Evolutionary conservation across 2,888 invertebrate genomes (phyloP).

Genomic region (Conops quadrifasciatus): DNA sequence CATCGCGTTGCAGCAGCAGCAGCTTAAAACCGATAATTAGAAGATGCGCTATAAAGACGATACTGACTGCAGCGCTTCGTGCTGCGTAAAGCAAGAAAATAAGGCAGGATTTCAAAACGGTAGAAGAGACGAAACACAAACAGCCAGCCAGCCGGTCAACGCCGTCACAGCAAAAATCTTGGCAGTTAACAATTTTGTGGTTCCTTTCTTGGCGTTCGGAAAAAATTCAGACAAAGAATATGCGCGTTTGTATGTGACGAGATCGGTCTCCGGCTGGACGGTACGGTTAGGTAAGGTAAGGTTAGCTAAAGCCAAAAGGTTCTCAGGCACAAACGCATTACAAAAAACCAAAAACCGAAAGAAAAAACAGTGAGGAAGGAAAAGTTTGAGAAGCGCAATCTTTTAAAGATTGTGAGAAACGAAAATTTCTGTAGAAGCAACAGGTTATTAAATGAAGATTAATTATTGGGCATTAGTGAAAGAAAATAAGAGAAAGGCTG

Average conservation of each 20-base stretch:
- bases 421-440: slow-evolving; percentile 33
- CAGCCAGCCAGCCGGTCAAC: slow-evolving; percentile 12
- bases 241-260: slow-evolving; percentile 37
- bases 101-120: background rate
- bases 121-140: slow-evolving; percentile 20
- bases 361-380: slow-evolving; percentile 37
- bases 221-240: slow-evolving; percentile 40
- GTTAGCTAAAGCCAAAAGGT: slow-evolving; percentile 21
- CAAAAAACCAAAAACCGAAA: slow-evolving; percentile 34
- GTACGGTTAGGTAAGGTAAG: no score
- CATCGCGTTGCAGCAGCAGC: background rate
- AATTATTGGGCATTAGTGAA: slow-evolving; percentile 48
- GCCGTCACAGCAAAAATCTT: slow-evolving; percentile 15
- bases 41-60: background rate
- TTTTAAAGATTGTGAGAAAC: slow-evolving; percentile 33
- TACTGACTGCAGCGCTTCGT: background rate
- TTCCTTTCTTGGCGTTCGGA: slow-evolving; percentile 1
- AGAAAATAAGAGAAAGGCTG: slow-evolving; percentile 39
- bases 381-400: slow-evolving; percentile 36
- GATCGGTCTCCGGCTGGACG: background rate
- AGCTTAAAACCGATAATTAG: slow-evolving; percentile 29
- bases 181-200: slow-evolving; percentile 32
- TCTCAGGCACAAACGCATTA: slow-evolving; percentile 39
- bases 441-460: slow-evolving; percentile 50
- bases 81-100: background rate